Conservation (phyloP, 1,140 invertebrate genomes). For the Tetramorium alpestre region DNA sequence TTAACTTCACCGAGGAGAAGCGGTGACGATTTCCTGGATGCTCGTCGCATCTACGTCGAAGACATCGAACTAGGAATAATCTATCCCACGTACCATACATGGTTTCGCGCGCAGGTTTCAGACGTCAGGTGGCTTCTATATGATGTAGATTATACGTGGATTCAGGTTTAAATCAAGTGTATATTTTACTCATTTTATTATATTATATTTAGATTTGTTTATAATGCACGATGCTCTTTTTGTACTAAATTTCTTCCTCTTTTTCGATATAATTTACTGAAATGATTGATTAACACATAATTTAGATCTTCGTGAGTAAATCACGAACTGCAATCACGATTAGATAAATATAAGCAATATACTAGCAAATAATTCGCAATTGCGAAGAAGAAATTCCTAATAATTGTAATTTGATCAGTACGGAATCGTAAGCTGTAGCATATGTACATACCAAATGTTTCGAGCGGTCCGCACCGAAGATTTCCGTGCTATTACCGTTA, state of each 20-base stretch:
- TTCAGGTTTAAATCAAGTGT: neutral
- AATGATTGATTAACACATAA: neutral
- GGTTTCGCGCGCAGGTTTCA: neutral
- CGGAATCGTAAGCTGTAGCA: neutral
- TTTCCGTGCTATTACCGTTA: slow-evolving; percentile 80
- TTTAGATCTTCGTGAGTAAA: neutral
- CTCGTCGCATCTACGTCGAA: slow-evolving; percentile 51
- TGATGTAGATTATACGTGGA: too few species aligned
- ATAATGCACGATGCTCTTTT: neutral
- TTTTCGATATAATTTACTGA: neutral
- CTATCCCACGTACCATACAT: neutral
- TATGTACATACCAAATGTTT: slow-evolving; percentile 62
- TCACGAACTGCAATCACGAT: slow-evolving; percentile 12
- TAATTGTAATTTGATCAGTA: slow-evolving; percentile 66
- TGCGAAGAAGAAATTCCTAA: slow-evolving; percentile 14
- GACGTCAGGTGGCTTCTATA: neutral
- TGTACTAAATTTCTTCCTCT: neutral
- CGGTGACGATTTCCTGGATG: slow-evolving; percentile 63
- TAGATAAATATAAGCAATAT: slow-evolving; percentile 57
- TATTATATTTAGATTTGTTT: neutral
- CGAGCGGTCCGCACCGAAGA: slow-evolving; percentile 64
- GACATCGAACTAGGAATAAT: slow-evolving; percentile 43
- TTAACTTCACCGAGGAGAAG: slow-evolving; percentile 56
- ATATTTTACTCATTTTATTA: neutral
- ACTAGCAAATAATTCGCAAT: neutral